A percentile compares a stretch with the other conserved stretches of the same genome.
These are phyloP conservation scores for Phocoena phocoena DNA, from an alignment of 2,113 vertebrate genomes.

Conservation along the genomic window DNA sequence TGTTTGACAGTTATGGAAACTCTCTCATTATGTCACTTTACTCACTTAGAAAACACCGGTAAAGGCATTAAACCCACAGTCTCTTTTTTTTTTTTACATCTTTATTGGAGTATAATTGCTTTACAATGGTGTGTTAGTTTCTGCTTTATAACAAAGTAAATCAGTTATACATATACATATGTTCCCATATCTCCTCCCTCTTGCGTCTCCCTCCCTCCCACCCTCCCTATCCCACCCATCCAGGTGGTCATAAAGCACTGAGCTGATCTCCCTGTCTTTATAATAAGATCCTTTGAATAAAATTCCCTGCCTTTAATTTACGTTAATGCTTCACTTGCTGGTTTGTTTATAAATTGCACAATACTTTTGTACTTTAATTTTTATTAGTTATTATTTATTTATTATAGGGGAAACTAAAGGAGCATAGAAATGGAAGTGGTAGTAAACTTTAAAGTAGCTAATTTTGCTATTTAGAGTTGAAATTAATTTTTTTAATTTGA, in stretches of 20 bases:
- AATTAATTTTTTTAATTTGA: neutral
- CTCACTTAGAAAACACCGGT: neutral
- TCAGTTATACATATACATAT: too few relatives aligned
- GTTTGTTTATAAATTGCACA: neutral
- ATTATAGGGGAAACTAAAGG: neutral
- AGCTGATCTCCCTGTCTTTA: neutral
- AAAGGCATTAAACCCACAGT: neutral
- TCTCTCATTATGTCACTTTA: neutral
- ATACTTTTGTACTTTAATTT: neutral
- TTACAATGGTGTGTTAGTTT: too few relatives aligned
- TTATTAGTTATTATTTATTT: neutral
- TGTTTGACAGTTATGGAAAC: neutral
- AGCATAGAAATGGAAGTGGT: neutral
- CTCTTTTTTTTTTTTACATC: too few relatives aligned
- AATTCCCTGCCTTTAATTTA: neutral
- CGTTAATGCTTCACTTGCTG: neutral
- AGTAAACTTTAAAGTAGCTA: neutral
- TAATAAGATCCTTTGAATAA: neutral
- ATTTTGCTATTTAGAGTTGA: neutral
- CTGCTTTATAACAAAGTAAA: too few relatives aligned
- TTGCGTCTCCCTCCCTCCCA: too few relatives aligned
- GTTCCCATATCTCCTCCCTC: too few relatives aligned
- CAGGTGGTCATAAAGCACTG: too few relatives aligned
- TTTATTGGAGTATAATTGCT: too few relatives aligned
- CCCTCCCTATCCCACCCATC: too few relatives aligned